Conservation (phyloP, 2,113 vertebrate genomes). For the Triplophysa rosa region DNA sequence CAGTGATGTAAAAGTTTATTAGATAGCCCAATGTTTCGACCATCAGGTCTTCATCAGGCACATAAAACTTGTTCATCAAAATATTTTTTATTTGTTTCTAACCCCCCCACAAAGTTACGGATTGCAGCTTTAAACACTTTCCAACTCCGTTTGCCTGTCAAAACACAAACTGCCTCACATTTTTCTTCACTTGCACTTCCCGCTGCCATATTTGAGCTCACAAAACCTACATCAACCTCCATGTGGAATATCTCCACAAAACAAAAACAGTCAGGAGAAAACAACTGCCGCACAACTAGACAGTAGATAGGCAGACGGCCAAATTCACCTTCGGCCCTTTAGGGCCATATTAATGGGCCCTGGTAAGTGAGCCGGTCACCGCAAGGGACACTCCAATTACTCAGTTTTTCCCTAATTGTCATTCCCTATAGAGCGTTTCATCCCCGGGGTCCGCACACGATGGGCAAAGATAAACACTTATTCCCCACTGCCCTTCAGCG, state of each 20-base stretch:
- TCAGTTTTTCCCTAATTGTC: slow-evolving; percentile 41
- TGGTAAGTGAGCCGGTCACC: slow-evolving; percentile 42
- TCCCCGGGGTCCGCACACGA: slow-evolving; percentile 31
- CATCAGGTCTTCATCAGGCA: too few relatives aligned
- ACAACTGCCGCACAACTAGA: slow-evolving; percentile 22
- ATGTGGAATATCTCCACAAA: neutral
- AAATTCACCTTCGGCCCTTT: neutral
- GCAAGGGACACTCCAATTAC: slow-evolving; percentile 34
- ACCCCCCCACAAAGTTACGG: neutral
- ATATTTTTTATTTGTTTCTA: too few relatives aligned
- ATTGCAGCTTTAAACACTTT: neutral
- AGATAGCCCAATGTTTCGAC: too few relatives aligned
- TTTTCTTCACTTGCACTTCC: neutral
- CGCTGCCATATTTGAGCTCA: slow-evolving; percentile 11
- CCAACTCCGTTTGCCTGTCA: neutral
- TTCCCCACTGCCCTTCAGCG: slow-evolving; percentile 14
- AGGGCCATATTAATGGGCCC: slow-evolving; percentile 25
- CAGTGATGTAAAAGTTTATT: too few relatives aligned
- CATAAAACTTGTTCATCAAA: neutral
- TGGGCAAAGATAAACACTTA: slow-evolving; percentile 43
- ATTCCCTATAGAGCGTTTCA: slow-evolving; percentile 27
- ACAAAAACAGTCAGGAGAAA: neutral
- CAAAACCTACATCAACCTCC: neutral
- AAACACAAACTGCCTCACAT: neutral
- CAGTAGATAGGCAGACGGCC: slow-evolving; percentile 5